Conservation (phyloP, 2,888 invertebrate species). For the Volucella bombylans region DNA sequence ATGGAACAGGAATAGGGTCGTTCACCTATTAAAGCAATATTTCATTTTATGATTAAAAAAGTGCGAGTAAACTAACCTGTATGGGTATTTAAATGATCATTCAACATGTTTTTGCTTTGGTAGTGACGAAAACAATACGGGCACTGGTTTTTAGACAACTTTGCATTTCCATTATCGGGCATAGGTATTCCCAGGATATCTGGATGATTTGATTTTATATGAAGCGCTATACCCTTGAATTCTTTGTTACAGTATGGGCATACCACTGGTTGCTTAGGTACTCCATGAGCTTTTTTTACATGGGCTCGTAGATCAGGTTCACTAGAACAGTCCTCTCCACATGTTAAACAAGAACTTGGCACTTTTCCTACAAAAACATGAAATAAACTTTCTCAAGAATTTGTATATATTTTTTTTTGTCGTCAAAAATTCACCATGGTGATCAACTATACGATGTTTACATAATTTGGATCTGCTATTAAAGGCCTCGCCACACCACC, state of each 20-base stretch:
- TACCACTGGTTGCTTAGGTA: conserved; percentile 3
- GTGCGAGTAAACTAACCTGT: conserved; percentile 3
- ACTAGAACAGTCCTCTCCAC: conserved; percentile 32
- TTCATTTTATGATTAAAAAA: not conserved
- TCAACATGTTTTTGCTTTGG: conserved; percentile 26
- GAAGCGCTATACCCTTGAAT: conserved; percentile 30
- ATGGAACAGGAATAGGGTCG: conserved; percentile 36
- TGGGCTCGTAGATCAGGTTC: conserved; percentile 15
- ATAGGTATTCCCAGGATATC: conserved; percentile 25
- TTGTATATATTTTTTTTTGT: not conserved
- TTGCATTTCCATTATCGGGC: not conserved
- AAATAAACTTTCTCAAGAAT: not conserved
- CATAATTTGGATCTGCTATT: conserved; percentile 7
- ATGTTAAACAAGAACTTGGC: conserved; percentile 36
- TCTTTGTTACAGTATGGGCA: conserved; percentile 51
- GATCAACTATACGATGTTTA: conserved; percentile 23
- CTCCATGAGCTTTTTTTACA: conserved; percentile 32
- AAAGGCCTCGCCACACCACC: conserved; percentile 51
- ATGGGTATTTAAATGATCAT: conserved; percentile 48
- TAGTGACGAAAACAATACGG: conserved; percentile 31
- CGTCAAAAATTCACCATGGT: conserved; percentile 24
- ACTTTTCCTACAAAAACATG: conserved; percentile 12
- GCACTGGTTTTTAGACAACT: conserved; percentile 41
- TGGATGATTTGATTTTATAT: conserved; percentile 44
- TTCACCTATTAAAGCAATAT: conserved; percentile 23